Percentiles rank a stretch among this genome's conserved stretches.
phyloP scores from a whole-genome alignment of 2,797 vertebrate genomes.

The Balearica regulorum region DNA sequence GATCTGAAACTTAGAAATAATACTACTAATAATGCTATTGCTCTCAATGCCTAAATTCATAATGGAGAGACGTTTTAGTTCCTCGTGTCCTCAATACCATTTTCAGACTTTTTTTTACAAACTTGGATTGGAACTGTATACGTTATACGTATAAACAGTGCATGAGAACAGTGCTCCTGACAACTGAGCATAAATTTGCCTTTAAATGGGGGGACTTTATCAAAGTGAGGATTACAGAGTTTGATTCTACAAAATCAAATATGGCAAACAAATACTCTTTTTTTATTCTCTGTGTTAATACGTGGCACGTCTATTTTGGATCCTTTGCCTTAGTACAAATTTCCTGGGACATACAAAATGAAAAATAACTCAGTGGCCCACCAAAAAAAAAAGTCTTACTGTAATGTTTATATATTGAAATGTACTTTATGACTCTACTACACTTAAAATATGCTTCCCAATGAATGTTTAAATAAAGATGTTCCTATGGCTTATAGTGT shows the following conservation, averaged over 20 bases:
- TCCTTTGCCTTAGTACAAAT: conserved; percentile 68
- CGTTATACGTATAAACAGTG: background rate
- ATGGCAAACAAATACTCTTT: conserved; percentile 29
- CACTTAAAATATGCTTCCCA: background rate
- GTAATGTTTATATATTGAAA: background rate
- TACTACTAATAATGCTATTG: background rate
- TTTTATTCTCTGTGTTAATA: conserved; percentile 68
- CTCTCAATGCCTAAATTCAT: background rate
- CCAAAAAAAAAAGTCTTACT: background rate
- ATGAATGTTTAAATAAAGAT: conserved; percentile 2
- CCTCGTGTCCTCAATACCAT: background rate
- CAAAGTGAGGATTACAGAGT: background rate
- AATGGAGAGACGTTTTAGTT: background rate
- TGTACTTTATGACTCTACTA: background rate
- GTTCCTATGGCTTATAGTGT: conserved; percentile 13
- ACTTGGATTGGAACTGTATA: background rate
- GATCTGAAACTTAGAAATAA: background rate
- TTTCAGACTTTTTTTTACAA: conserved; percentile 56
- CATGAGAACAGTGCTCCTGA: background rate
- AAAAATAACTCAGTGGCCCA: conserved; percentile 34
- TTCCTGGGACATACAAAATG: conserved; percentile 62
- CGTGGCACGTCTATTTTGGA: conserved; percentile 68
- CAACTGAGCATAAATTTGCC: background rate
- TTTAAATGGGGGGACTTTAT: background rate
- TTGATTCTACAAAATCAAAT: conserved; percentile 51